A percentile compares a stretch with the other conserved stretches of the same genome.
Conservation (phyloP, 2,113 vertebrate genomes). For the Upupa epops region DNA sequence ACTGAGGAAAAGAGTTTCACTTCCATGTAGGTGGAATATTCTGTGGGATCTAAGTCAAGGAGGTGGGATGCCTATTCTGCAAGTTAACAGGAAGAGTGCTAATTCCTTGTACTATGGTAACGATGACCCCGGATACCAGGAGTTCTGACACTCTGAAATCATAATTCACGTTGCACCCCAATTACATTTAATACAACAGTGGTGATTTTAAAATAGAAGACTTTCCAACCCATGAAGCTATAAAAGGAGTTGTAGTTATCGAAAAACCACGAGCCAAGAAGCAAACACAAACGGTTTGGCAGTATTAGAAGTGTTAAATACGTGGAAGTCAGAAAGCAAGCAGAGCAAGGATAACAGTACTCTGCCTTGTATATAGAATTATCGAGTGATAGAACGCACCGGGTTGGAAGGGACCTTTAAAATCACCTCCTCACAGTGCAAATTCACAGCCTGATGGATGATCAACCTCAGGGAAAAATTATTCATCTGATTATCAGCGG, state of each 20-base stretch:
- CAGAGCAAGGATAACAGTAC: background rate
- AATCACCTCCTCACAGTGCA: background rate
- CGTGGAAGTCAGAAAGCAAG: background rate
- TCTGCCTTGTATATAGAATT: background rate
- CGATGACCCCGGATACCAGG: background rate
- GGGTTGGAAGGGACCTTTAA: too few species aligned
- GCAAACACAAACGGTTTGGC: background rate
- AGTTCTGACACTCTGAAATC: background rate
- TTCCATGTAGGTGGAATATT: background rate
- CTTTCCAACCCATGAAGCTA: background rate
- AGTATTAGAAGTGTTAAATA: background rate
- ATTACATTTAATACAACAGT: background rate
- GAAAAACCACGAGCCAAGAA: background rate
- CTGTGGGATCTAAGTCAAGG: background rate
- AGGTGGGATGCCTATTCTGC: background rate
- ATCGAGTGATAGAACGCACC: too few species aligned
- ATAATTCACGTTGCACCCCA: background rate
- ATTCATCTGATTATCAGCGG: conserved; percentile 30
- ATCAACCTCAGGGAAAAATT: conserved; percentile 2
- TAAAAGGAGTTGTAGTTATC: background rate
- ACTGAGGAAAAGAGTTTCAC: background rate
- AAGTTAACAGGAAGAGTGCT: background rate
- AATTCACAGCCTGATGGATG: background rate
- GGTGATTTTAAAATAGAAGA: background rate
- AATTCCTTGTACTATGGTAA: too few species aligned